Conservation (phyloP, 2,888 invertebrate species). For the Sialis fuliginosa region DNA sequence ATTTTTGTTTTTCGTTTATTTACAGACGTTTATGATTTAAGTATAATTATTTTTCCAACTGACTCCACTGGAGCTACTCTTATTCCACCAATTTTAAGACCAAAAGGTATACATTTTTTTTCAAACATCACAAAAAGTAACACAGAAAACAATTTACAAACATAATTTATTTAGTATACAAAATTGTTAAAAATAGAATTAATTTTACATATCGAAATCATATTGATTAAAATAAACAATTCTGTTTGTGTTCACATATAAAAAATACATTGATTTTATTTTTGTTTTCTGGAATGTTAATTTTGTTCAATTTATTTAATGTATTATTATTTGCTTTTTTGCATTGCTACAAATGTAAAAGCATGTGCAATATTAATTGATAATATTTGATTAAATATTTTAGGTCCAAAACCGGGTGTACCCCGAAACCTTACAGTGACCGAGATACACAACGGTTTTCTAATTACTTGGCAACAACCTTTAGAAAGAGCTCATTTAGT, state of each 20-base stretch:
- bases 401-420: constrained; percentile 83
- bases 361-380: no score
- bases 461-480: constrained; percentile 80
- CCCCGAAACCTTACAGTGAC: constrained; percentile 82
- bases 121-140: no score
- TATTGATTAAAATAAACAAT: no score
- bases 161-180: no score
- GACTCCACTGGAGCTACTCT: constrained; percentile 54
- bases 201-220: no score
- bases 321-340: constrained; percentile 6
- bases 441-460: constrained; percentile 76
- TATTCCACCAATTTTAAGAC: constrained; percentile 49
- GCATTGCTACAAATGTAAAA: background rate
- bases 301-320: constrained; percentile 1
- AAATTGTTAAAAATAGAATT: no score
- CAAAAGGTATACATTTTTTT: constrained; percentile 39
- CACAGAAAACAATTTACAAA: no score
- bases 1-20: constrained; percentile 23
- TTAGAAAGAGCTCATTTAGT: constrained; percentile 63
- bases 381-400: constrained; percentile 3
- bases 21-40: constrained; percentile 58
- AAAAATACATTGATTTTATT: no score
- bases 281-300: no score
- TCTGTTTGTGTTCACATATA: no score
- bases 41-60: constrained; percentile 55